phyloP scores from a whole-genome alignment of 2,888 invertebrate species.

The Drosophila infuscata region DNA sequence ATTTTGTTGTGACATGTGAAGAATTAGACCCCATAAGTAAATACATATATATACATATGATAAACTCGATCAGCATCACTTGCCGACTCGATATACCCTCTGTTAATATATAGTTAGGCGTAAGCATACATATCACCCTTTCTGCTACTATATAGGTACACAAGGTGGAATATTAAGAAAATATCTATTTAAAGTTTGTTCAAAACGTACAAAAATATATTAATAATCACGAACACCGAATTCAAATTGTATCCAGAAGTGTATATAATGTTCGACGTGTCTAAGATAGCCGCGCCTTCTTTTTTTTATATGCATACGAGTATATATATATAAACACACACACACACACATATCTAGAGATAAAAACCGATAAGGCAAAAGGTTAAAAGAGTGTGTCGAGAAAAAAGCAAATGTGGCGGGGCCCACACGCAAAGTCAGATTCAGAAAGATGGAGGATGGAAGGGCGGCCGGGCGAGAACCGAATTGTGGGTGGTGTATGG shows the following conservation, averaged over 20 bases:
- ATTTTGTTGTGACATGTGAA: background rate
- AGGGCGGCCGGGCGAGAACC: background rate
- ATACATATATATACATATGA: background rate
- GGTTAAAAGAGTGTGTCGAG: constrained; percentile 63
- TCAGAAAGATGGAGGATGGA: background rate
- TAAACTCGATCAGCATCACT: background rate
- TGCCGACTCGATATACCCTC: background rate
- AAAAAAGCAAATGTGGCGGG: constrained; percentile 10
- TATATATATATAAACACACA: constrained; percentile 2
- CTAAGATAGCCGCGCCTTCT: background rate
- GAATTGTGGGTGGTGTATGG: constrained; percentile 5
- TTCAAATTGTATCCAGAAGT: background rate
- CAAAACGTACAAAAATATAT: background rate
- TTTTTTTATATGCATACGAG: constrained; percentile 7
- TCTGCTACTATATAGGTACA: background rate
- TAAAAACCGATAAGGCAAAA: constrained; percentile 70
- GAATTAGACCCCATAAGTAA: background rate
- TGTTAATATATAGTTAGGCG: background rate
- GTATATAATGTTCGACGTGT: background rate
- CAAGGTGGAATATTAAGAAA: background rate
- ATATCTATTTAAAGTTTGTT: background rate
- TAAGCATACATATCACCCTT: background rate
- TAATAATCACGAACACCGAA: background rate
- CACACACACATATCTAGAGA: background rate
- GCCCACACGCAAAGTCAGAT: constrained; percentile 9